Evolutionary conservation across 2,113 vertebrate genomes (phyloP), one percentile per base, ranked within the genome.

Genomic region (Phodopus roborovskii): DNA sequence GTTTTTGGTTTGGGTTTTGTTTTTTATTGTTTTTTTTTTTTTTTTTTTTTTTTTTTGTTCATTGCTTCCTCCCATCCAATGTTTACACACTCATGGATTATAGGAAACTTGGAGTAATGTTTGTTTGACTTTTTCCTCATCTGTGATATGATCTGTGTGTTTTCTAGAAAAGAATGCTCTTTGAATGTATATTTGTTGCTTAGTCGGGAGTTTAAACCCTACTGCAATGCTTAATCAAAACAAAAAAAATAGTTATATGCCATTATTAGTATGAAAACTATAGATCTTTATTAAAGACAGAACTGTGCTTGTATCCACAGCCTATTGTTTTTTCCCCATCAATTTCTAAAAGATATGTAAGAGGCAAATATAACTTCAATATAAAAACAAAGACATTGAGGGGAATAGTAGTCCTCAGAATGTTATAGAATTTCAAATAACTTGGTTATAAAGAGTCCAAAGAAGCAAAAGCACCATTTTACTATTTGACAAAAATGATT

Each of bases 161-260:
- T 82, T 81, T 73, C 53, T 33, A 84, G 60, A 42, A 78, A 2
- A 50, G 3, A 96, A 95, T 70, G 13, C 1, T 17, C 17, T 91
- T 28, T 42, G 22, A 58, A 68, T 30, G 83, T 83, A 85, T 82
- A 89, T 48, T n/a, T n/a, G n/a, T n/a, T 74, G 33, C 64, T 83
- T 48, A 58, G 9, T 24, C 94, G 30, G 9, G 64, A 91, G 4
- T 90, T 95, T 62, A 86, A 93, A 68, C 68, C 6, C n/a, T 45
- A 3, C 56, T 92, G 92, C 36, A 86, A 92, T 94, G 58, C 3
- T 79, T 88, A n/a, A n/a, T 95, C 36, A 74, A 10, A 68, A 62
- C 62, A 90, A 88, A 75, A 71, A 58, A 91, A 70, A 82, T 60
- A n/a, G 20, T 89, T 19, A 74, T 79, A 62, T 22, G 10, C 33